Base-by-base conservation (phyloP, 1,140 invertebrate species). In the Temnothorax curvispinosus region DNA sequence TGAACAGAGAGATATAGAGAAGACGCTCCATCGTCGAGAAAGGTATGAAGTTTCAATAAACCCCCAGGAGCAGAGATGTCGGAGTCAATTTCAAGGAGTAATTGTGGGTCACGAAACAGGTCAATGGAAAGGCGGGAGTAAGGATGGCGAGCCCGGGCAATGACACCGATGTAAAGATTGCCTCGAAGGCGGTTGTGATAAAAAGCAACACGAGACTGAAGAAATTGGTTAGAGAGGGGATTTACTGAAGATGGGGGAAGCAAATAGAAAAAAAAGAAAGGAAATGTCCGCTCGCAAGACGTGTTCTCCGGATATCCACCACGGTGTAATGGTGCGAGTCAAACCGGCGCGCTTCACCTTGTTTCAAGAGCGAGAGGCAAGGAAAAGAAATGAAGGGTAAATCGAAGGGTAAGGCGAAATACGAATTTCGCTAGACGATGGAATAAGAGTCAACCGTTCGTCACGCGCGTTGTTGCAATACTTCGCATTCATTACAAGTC, bases 31-130 rank as follows among this genome's bases (percentile, higher is more conserved):
- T 44, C 69, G 38, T 50, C 41, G 13, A 56, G 81, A 64, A 89
- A 85, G 75, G 81, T 74, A 88, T 69, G 69, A 89, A 89, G 87
- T 87, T 87, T 90, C 89, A 85, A 91, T 91, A 91, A 91, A 87
- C 56, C 74, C 74, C 41, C 74, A 58, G 56, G 76, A 90, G 86
- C 60, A 77, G 75, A 84, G 87, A 87, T 81, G 87, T 91, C 78
- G 84, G 78, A 89, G 90, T 91, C 87, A 85, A 91, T 91, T 91
- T 89, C 87, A 82, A 54, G 54, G 69, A 85, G 71, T 88, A 87
- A 91, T 91, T 85, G 85, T 38, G 50, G 85, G 87, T 87, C 76
- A 88, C 84, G 87, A 86, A 78, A 77, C 75, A 64, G 74, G 38
- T 86, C 75, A 65, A 88, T 50, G 74, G 65, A 85, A 80, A 62